Evolutionary conservation across 1,140 invertebrate genomes (phyloP), one percentile per base, ranked within the genome.

Genomic region (Centruroides vittatus): DNA sequence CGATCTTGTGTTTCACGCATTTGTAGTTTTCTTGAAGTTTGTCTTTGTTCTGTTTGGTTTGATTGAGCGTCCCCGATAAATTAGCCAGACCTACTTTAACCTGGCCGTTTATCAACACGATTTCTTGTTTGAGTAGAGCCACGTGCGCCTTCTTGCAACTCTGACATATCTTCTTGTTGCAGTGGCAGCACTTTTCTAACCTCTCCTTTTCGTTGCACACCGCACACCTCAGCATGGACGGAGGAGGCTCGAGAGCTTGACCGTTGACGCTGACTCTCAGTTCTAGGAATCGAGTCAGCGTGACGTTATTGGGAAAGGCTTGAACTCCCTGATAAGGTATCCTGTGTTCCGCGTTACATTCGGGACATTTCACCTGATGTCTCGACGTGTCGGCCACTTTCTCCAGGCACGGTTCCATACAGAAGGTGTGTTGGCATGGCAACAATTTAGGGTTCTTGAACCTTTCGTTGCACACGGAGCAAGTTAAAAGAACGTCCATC

Each of bases 351-450:
- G 93, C 90, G 60, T 95, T 82, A 73, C 96, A 99, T 84, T 99
- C 95, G 70, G 96, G 95, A 81, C 95, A 99, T 81, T 97, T 96
- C 51, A 99, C 89, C 82, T 93, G 91, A 78, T 88, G 79, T 67
- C 89, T 80, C 55, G 94, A 89, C 73, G 95, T 94, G 78, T 97
- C 93, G 67, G 93, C 89, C 50, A 96, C 81, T 59, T 91, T 92
- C 76, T 97, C 93, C 84, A 97, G 89, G 75, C 93, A 98, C 47
- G 93, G 94, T 70, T 94, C 90, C 85, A 96, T 91, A 75, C 96
- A 99, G 77, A 97, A 99, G 65, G 94, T 98, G 82, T 99, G 96
- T 79, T 99, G 95, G 75, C 96, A 99, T 85, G 95, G 95, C 69
- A 99, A 77, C 68, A 98, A 78, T 78, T 98, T 98, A 46, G 96